These are phyloP conservation scores for Coelogynopora nodosa DNA, from an alignment of 2,888 invertebrate species.

Conservation along the genomic window DNA sequence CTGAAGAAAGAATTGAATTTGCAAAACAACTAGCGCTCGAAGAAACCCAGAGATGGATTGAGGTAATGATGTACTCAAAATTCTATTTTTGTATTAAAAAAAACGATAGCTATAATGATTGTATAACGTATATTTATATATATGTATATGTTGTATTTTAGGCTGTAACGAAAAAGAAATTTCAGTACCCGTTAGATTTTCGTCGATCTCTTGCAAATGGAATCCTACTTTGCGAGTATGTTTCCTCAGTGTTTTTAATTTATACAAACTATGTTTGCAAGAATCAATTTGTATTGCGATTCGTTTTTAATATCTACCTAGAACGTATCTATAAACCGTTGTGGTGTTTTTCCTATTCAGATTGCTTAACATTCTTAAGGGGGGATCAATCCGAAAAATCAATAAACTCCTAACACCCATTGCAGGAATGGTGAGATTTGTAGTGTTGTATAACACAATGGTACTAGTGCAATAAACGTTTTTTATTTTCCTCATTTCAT, in stretches of 20 bases:
- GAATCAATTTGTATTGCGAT: too few species aligned
- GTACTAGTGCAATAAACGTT: too few species aligned
- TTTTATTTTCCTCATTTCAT: too few species aligned
- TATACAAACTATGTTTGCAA: too few species aligned
- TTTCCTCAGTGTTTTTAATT: too few species aligned
- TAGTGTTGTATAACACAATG: too few species aligned
- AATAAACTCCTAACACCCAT: conserved; percentile 58
- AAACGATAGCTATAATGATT: not conserved
- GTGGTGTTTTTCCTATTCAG: conserved; percentile 49
- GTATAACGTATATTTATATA: not conserved
- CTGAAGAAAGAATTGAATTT: conserved; percentile 59
- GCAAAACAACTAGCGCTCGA: conserved; percentile 60
- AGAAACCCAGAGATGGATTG: conserved; percentile 60
- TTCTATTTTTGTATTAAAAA: not conserved
- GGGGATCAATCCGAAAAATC: conserved; percentile 56
- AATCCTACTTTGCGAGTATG: conserved; percentile 60
- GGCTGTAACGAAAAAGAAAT: conserved; percentile 58
- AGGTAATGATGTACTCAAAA: conserved; percentile 51
- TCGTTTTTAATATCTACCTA: too few species aligned
- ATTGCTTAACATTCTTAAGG: conserved; percentile 55
- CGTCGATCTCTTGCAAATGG: conserved; percentile 59
- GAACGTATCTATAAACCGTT: not conserved
- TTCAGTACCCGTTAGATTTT: conserved; percentile 57
- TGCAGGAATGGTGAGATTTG: conserved; percentile 60
- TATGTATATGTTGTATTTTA: conserved; percentile 49